Evolutionary conservation across 2,113 vertebrate genomes (phyloP), one percentile per base, ranked within the genome.

Genomic region (Cyanoramphus novaezelandiae): DNA sequence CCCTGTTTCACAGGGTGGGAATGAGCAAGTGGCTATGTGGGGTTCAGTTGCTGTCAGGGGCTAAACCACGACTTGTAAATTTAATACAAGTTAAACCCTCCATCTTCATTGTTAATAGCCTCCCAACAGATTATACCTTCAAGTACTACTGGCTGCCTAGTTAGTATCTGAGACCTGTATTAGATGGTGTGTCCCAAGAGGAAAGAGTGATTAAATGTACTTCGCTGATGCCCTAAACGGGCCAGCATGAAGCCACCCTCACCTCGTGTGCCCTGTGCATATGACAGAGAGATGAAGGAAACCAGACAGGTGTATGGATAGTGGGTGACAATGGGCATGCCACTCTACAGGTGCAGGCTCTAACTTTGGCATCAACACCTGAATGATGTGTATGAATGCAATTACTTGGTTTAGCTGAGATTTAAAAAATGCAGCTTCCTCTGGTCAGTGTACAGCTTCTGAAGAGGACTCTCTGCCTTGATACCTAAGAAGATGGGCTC

Each of bases 331-430:
- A 3, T 12, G 39, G 35, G 14, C 60, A 52, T 2, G 4, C 27
- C 12, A 3, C 50, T 44, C 35, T 20, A 33, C 24, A 24, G 25
- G 53, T 37, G 7, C 41, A 39, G 49, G 19, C 12, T 82, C 53
- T 25, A 10, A 10, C 14, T 39, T 28, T 33, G 41, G 17, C 28
- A 62, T 41, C 17, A 15, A 17, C 24, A 23, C 28, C 28, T 70
- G 28, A 89, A 27, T 2, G 1, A 39, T 39, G 16, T 10, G 3
- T 25, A 23, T 0, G 2, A 53, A 55, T 1, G 2, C 49, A 52
- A 11, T 28, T 72, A 28, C 29, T 79, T 0, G 0, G 3, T 72
- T 93, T 53, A 69, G 27, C 18, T 33, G 69, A 62, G 10, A 35
- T 53, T 75, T 37, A 2, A 55, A 59, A 63, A 80, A 37, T 11